phyloP scores from a whole-genome alignment of 2,888 invertebrate genomes.

The Mimachlamys varia region DNA sequence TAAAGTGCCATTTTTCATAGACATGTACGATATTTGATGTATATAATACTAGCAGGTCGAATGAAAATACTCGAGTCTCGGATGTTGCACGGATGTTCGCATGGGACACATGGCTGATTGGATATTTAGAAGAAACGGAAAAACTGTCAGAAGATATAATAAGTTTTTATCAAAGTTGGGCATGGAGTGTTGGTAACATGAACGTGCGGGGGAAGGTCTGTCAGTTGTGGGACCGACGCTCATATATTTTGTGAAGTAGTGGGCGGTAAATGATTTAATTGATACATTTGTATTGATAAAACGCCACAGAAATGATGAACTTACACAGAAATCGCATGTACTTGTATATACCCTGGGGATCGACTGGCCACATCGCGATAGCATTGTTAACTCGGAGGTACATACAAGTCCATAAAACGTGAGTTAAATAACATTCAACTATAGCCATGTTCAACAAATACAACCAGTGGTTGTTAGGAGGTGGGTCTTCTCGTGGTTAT shows the following conservation, averaged over 20 bases:
- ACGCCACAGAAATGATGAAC: slow-evolving; percentile 20
- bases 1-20: background rate
- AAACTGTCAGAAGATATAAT: slow-evolving; percentile 29
- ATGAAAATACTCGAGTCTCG: background rate
- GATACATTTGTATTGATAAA: background rate
- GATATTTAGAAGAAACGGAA: background rate
- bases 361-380: background rate
- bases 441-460: too few species aligned
- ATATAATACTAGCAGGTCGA: background rate
- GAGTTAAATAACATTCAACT: too few species aligned
- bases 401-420: too few species aligned
- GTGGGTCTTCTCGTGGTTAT: too few species aligned
- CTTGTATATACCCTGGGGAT: background rate
- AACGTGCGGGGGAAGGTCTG: background rate
- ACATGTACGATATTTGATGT: background rate
- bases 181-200: background rate
- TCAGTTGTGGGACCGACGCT: background rate
- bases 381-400: too few species aligned
- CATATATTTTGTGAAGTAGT: background rate
- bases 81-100: background rate
- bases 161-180: background rate
- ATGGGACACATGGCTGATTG: background rate
- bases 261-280: background rate
- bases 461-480: too few species aligned
- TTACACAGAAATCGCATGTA: background rate